Conservation (phyloP, 2,888 invertebrate species). For the Aspidiotus rigidus region DNA sequence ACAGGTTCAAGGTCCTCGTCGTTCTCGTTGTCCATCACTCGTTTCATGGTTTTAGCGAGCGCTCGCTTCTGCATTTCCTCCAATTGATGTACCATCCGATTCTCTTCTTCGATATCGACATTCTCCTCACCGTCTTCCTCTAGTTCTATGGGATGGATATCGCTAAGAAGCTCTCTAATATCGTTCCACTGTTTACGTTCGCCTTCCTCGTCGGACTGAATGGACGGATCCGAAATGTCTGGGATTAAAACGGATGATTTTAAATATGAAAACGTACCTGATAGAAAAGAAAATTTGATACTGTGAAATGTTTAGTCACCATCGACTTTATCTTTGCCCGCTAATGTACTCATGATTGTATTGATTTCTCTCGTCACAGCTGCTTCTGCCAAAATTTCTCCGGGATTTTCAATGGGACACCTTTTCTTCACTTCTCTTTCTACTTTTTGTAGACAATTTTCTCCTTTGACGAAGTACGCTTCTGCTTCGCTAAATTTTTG, state of each 20-base stretch:
- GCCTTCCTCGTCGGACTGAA: neutral
- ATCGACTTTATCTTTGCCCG: constrained; percentile 8
- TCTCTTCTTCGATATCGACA: constrained; percentile 7
- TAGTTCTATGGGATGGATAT: constrained; percentile 17
- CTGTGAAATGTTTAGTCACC: neutral
- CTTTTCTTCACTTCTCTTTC: neutral
- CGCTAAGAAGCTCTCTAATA: constrained; percentile 14
- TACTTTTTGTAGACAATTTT: neutral
- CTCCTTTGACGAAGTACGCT: constrained; percentile 4
- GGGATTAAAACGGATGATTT: neutral
- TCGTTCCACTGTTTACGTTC: neutral
- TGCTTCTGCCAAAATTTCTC: neutral
- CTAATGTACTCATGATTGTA: constrained; percentile 14
- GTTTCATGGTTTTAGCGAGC: constrained; percentile 3
- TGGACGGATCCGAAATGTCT: no score
- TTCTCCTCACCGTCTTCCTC: constrained; percentile 13
- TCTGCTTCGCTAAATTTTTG: constrained; percentile 15
- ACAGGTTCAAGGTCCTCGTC: neutral
- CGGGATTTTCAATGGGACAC: neutral
- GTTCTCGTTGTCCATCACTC: constrained; percentile 8
- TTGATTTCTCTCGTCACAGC: constrained; percentile 8
- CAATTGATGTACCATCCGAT: constrained; percentile 3
- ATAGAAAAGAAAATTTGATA: neutral
- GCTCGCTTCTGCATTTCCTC: constrained; percentile 7
- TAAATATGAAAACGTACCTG: neutral